A percentile compares a stretch with the other conserved stretches of the same genome.
Conservation (phyloP, 2,797 vertebrate genomes). For the Arremon aurantiirostris region DNA sequence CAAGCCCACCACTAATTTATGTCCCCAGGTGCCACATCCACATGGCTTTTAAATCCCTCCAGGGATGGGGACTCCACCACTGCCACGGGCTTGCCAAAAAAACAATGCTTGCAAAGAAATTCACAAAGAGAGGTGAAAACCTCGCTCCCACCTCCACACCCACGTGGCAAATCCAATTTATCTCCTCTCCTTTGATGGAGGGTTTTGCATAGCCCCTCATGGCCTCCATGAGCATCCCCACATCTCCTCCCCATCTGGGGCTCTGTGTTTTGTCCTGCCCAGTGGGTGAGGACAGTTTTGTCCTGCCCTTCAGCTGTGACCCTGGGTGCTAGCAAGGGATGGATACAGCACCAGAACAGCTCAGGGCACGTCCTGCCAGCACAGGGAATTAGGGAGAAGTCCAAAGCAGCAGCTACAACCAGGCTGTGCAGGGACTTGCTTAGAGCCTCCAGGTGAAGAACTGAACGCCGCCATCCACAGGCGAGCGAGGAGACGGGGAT, state of each 20-base stretch:
- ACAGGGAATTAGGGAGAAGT: background rate
- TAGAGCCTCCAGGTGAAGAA: background rate
- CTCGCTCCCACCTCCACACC: fast-evolving
- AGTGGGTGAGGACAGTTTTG: background rate
- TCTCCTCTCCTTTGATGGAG: background rate
- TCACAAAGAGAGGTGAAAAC: background rate
- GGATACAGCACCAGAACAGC: fast-evolving
- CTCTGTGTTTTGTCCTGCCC: background rate
- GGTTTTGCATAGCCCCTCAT: fast-evolving
- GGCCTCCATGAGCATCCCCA: fast-evolving
- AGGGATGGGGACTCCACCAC: background rate
- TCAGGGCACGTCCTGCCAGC: background rate
- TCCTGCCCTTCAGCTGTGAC: background rate
- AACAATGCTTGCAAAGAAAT: background rate
- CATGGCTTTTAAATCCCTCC: background rate
- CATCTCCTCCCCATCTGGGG: fast-evolving
- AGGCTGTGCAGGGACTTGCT: background rate
- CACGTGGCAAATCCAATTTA: background rate
- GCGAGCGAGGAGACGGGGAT: background rate
- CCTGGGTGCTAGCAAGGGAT: background rate
- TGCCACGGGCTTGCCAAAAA: background rate
- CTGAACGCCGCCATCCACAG: fast-evolving
- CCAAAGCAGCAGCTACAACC: background rate
- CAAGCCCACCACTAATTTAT: background rate
- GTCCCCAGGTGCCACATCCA: background rate